Evolutionary conservation across 2,113 vertebrate species (phyloP).

Genomic region (Cathartes aura): DNA sequence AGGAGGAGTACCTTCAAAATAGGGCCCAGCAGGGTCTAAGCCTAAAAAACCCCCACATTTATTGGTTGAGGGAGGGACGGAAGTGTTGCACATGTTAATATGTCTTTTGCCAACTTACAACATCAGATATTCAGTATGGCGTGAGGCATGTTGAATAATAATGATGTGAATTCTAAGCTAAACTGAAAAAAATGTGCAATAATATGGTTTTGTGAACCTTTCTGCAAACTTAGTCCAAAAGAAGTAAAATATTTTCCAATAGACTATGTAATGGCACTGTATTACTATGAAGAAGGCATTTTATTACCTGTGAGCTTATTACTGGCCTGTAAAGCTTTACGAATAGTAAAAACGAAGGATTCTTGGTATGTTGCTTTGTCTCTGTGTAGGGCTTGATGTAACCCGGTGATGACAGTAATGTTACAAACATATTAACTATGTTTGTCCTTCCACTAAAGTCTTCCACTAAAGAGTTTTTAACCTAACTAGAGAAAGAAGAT

Average conservation of each 20-base stretch:
- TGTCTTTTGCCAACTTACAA: background rate
- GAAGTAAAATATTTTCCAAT: background rate
- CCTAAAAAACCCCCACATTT: background rate
- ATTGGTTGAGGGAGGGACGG: background rate
- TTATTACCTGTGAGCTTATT: background rate
- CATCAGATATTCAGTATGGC: background rate
- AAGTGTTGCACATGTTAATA: accelerated
- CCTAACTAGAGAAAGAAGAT: background rate
- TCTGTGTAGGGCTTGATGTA: background rate
- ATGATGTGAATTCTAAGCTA: background rate
- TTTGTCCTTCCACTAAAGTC: background rate
- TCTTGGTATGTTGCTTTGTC: background rate
- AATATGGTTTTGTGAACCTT: background rate
- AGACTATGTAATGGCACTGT: accelerated
- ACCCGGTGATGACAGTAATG: background rate
- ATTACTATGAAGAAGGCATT: background rate
- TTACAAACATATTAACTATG: background rate
- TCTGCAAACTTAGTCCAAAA: background rate
- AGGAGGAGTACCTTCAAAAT: conserved; percentile 69
- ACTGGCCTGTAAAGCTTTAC: background rate
- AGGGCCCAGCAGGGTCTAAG: conserved; percentile 73
- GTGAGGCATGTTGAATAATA: background rate
- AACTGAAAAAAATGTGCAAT: background rate
- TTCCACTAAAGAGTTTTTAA: background rate
- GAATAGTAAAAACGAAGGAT: background rate